Conservation (phyloP, 2,888 invertebrate genomes). For the Lithodes maja region DNA sequence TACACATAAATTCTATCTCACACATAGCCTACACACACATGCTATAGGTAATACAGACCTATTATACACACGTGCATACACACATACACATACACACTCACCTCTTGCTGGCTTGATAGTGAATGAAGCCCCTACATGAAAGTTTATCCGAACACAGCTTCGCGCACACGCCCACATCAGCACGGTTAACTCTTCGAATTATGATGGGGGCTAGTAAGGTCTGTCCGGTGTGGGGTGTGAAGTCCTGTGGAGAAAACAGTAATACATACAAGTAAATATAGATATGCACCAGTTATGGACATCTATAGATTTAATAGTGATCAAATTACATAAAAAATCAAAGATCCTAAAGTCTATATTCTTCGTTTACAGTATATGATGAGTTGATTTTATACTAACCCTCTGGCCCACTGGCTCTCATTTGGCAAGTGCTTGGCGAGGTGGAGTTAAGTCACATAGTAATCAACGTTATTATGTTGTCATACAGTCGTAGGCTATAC, state of each 20-base stretch:
- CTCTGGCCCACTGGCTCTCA: no score
- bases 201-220: constrained; percentile 35
- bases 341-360: no score
- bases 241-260: constrained; percentile 22
- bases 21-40: no score
- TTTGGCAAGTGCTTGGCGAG: no score
- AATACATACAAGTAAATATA: not conserved
- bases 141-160: constrained; percentile 47
- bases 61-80: not conserved
- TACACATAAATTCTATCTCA: no score
- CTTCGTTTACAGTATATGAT: no score
- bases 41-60: not conserved
- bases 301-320: not conserved
- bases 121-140: constrained; percentile 50
- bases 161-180: constrained; percentile 64
- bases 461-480: no score
- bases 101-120: constrained; percentile 36
- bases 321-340: not conserved
- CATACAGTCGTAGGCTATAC: no score
- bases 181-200: constrained; percentile 1
- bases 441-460: no score
- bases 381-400: no score
- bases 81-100: constrained; percentile 31
- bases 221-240: not conserved
- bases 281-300: no score